A percentile compares a stretch with the other conserved stretches of the same genome.
These are phyloP conservation scores for Strix uralensis DNA, from an alignment of 2,113 vertebrate genomes.

Conservation along the genomic window DNA sequence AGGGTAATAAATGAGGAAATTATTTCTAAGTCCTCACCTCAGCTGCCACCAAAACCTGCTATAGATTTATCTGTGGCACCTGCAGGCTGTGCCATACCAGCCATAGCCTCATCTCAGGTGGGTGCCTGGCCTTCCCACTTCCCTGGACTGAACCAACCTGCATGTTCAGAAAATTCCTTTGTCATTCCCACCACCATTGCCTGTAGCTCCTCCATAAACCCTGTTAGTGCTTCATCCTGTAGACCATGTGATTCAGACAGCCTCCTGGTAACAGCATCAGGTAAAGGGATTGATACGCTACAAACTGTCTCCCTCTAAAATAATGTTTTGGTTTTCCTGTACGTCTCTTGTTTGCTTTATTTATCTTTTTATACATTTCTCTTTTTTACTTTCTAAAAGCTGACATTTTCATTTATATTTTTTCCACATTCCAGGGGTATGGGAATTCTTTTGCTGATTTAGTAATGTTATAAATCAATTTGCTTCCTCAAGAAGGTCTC, in stretches of 20 bases:
- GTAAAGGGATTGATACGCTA: slow-evolving; percentile 89
- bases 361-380: not conserved
- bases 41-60: slow-evolving; percentile 97
- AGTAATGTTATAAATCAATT: not conserved
- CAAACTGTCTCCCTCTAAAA: slow-evolving; percentile 55
- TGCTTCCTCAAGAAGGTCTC: not conserved
- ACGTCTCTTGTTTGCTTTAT: not conserved
- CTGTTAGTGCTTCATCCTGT: slow-evolving; percentile 91
- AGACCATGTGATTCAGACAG: slow-evolving; percentile 91
- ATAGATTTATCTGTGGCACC: slow-evolving; percentile 91
- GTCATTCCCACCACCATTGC: slow-evolving; percentile 87
- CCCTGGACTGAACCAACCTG: slow-evolving; percentile 83
- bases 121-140: slow-evolving; percentile 85
- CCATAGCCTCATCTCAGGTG: slow-evolving; percentile 98
- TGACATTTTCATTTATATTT: not conserved
- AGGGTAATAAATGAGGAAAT: slow-evolving; percentile 83
- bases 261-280: slow-evolving; percentile 99
- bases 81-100: slow-evolving; percentile 86
- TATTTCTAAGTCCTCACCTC: slow-evolving; percentile 87
- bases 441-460: slow-evolving; percentile 63
- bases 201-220: slow-evolving; percentile 91
- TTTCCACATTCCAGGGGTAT: slow-evolving; percentile 60
- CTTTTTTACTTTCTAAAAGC: slow-evolving; percentile 4
- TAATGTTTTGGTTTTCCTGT: slow-evolving; percentile 3
- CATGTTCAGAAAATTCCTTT: slow-evolving; percentile 93